Evolutionary conservation across 2,797 vertebrate species (phyloP), one percentile per base, ranked within the genome.

Genomic region (Mionectes olivaceus): DNA sequence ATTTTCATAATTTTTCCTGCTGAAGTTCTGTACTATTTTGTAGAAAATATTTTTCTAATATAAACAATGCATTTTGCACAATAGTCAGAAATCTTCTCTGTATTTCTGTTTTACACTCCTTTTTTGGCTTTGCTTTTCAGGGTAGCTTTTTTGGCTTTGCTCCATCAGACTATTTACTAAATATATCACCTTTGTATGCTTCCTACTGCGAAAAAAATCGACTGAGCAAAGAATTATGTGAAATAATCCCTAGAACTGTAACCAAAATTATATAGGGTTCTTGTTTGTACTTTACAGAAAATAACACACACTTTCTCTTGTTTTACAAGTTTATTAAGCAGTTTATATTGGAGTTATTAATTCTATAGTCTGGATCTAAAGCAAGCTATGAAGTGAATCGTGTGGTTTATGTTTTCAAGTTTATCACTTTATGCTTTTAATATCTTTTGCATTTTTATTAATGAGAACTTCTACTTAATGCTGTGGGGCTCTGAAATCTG

Each of bases 361-460:
- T 65, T 55, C 46, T 83, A 1, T 25, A 52, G 49, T 13, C 32
- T 63, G 33, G 3, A 7, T 80, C 49, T 87, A 83, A 85, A 77
- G 21, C 41, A 76, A 33, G 4, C n/a, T 82, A 3, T 30, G 39
- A 69, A 79, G 13, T 33, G 44, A 81, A 68, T 23, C 9, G 22
- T 55, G 39, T 68, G 39, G n/a, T 93, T 92, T 92, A 63, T 83
- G 37, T 92, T 94, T 93, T 80, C 75, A 77, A 44, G 11, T 49
- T 89, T 83, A 67, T 77, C 63, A 21, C 81, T 89, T 70, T 55
- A 46, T 73, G 32, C n/a, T 87, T 82, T 90, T 78, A 78, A 69
- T 53, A 52, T 33, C 35, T 82, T 56, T 37, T 65, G 25, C 19
- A 47, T 84, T 90, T 94, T 89, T 90, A 68, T 83, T 83, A 79